These are phyloP conservation scores for Coranthus polyacanthus DNA, from an alignment of 2,797 vertebrate genomes.

Conservation along the genomic window DNA sequence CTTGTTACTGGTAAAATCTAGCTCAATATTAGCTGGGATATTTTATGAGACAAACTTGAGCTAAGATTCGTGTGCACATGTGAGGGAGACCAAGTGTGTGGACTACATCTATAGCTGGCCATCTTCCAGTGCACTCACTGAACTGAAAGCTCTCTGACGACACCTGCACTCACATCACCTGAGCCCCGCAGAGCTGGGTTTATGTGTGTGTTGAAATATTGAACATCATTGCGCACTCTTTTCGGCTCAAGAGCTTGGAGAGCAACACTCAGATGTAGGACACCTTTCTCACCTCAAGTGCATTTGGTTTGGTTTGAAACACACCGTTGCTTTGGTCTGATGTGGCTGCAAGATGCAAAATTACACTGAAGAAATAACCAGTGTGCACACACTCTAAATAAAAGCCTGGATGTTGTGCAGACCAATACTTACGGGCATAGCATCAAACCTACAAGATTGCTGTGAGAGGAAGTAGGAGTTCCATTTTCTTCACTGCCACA, in stretches of 20 bases:
- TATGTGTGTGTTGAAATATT: constrained; percentile 45
- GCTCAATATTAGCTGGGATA: too few relatives aligned
- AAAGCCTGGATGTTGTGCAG: not conserved
- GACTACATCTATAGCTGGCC: constrained; percentile 45
- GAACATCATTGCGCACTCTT: constrained; percentile 47
- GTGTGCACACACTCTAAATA: not conserved
- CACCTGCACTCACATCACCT: constrained; percentile 57
- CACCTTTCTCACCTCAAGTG: constrained; percentile 42
- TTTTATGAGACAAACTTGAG: too few relatives aligned
- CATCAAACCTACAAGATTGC: not conserved
- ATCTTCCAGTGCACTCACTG: constrained; percentile 37
- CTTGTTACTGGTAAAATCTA: too few relatives aligned
- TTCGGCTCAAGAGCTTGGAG: constrained; percentile 13
- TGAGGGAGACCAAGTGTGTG: too few relatives aligned
- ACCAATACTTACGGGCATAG: not conserved
- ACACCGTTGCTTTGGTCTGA: not conserved
- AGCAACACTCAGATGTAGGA: constrained; percentile 29
- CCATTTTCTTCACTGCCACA: constrained; percentile 16
- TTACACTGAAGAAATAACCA: too few relatives aligned
- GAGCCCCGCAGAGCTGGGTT: constrained; percentile 24
- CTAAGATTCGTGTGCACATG: too few relatives aligned
- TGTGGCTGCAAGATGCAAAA: constrained; percentile 10
- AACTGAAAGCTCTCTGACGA: constrained; percentile 56
- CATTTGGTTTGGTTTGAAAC: constrained; percentile 23
- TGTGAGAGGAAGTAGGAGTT: not conserved